These are phyloP conservation scores for Ameiurus melas DNA, from an alignment of 2,113 vertebrate genomes.

Conservation along the genomic window DNA sequence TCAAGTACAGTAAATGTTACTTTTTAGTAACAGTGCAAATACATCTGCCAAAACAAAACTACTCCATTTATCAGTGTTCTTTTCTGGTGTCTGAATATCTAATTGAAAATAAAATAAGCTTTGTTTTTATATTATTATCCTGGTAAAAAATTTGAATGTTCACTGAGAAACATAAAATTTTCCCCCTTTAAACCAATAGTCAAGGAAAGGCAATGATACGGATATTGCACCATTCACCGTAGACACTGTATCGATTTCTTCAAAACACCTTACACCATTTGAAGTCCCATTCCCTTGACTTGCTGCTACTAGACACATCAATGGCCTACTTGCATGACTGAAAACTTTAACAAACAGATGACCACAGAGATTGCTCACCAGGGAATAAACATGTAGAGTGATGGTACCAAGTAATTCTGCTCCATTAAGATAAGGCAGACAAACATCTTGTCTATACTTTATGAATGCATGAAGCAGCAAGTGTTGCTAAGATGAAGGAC, in stretches of 20 bases:
- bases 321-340: not conserved
- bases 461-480: slow-evolving; percentile 32
- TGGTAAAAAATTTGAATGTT: not conserved
- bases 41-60: not conserved
- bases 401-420: not conserved
- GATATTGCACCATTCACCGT: not conserved
- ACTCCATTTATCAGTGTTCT: not conserved
- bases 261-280: not conserved
- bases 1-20: not conserved
- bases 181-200: not conserved
- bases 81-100: not conserved
- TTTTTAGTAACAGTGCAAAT: not conserved
- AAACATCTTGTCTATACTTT: not conserved
- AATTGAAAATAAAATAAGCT: not conserved
- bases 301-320: not conserved
- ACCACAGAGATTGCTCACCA: not conserved
- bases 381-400: not conserved
- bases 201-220: not conserved
- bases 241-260: not conserved
- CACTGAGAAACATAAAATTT: not conserved
- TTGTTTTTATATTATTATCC: not conserved
- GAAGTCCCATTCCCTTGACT: not conserved
- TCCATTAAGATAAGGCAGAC: slow-evolving; percentile 7
- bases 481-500: slow-evolving; percentile 40
- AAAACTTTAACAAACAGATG: not conserved